These are phyloP conservation scores for Ommatoiulus sabulosus DNA, from an alignment of 2,888 invertebrate species.

Conservation along the genomic window DNA sequence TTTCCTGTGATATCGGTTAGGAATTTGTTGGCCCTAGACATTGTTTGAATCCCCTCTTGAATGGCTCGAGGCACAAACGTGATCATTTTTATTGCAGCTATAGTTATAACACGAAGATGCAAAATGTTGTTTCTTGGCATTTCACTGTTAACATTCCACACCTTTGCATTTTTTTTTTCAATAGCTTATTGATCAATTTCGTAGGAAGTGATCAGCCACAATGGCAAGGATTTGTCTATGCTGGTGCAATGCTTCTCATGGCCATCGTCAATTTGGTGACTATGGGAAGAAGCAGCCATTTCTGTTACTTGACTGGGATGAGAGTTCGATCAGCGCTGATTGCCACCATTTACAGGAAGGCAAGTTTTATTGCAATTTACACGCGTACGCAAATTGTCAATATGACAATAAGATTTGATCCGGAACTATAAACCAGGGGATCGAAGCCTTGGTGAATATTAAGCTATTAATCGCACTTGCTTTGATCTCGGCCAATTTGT, in stretches of 20 bases:
- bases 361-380: constrained; percentile 15
- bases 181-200: constrained; percentile 58
- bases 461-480: constrained; percentile 1
- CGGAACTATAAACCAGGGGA: not conserved
- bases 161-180: constrained; percentile 37
- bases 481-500: constrained; percentile 21
- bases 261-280: constrained; percentile 61
- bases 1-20: too few relatives aligned
- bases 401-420: not conserved
- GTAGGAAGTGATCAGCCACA: constrained; percentile 59
- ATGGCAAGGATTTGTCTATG: constrained; percentile 59
- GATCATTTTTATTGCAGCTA: not conserved
- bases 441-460: not conserved
- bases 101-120: not conserved
- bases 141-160: not conserved
- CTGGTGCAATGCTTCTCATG: constrained; percentile 52
- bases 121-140: not conserved
- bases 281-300: constrained; percentile 63
- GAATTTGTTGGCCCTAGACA: not conserved
- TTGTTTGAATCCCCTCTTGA: not conserved
- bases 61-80: not conserved
- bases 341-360: constrained; percentile 66
- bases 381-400: not conserved
- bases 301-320: constrained; percentile 64
- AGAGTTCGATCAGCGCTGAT: constrained; percentile 64